Conservation (phyloP, 2,888 invertebrate species). For the Chalcis sispes region DNA sequence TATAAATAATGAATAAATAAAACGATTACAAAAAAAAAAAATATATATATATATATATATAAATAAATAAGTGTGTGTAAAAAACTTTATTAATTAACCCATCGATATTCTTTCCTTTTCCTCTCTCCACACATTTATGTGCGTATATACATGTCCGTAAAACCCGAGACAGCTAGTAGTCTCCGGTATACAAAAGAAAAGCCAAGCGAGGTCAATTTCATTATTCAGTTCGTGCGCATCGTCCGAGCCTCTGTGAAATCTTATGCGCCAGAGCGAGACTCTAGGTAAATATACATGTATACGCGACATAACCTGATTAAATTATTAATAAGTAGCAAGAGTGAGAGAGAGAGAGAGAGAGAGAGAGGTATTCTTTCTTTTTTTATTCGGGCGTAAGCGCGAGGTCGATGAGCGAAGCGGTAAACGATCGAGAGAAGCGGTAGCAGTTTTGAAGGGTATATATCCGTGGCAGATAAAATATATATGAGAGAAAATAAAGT, state of each 20-base stretch:
- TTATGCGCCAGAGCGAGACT: constrained; percentile 22
- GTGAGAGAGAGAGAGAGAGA: too few relatives aligned
- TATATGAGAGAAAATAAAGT: neutral
- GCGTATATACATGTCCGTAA: too few relatives aligned
- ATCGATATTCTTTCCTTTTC: neutral
- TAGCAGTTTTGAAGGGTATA: constrained; percentile 9
- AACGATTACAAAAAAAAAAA: constrained; percentile 35
- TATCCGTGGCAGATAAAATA: neutral
- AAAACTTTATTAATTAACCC: constrained; percentile 27
- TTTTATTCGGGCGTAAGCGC: too few relatives aligned
- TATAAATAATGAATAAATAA: constrained; percentile 54
- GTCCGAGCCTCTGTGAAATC: constrained; percentile 44
- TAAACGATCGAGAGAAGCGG: neutral
- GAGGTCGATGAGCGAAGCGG: constrained; percentile 30
- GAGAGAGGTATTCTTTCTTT: too few relatives aligned
- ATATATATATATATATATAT: neutral
- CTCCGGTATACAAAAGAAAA: neutral
- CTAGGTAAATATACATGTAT: constrained; percentile 46
- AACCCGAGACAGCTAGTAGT: constrained; percentile 3
- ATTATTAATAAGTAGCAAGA: constrained; percentile 43
- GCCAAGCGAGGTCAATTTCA: constrained; percentile 47
- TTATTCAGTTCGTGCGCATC: constrained; percentile 21
- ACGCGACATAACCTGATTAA: constrained; percentile 46
- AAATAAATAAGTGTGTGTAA: constrained; percentile 11
- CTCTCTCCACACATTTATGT: neutral